Evolutionary conservation across 1,140 invertebrate genomes (phyloP), one percentile per base, ranked within the genome.

Genomic region (Zaprionus davidi): DNA sequence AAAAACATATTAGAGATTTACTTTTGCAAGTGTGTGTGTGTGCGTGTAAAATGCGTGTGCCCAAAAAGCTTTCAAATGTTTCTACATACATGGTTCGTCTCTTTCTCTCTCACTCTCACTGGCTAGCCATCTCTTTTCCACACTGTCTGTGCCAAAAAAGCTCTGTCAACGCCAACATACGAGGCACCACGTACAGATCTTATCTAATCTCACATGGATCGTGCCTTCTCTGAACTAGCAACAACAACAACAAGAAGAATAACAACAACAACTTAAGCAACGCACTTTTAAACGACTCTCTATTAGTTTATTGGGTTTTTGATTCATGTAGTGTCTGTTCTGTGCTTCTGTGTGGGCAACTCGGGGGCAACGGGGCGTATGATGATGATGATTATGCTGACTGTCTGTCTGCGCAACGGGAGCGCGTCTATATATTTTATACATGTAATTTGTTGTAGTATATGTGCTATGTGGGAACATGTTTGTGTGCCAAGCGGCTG

Each of bases 141-240:
- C 41, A 3, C 2, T 46, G 41, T 17, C 41, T 46, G 41, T 53
- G 62, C 46, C 22, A 55, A 66, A 71, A 75, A 60, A 59, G 64
- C 70, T 71, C 46, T 38, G 76, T 46, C 68, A 71, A 82, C 71
- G 46, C 62, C 58, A 79, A 63, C 59, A 28, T 60, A 68, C 59
- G n/a, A 46, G n/a, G 41, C 41, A 46, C 15, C 41, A 38, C 67
- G 69, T 64, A 63, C 64, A 34, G 63, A 64, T 56, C 80, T 78
- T 83, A 83, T 88, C 83, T 86, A 87, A 86, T 88, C 84, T 83
- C 72, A 78, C 69, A 51, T 46, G 73, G 73, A 86, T 86, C 83
- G 83, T 80, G 83, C 73, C 84, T 86, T 80, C 83, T 67, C 60
- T 26, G 73, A 64, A 82, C 85, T 77, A 83, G 49, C 59, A 75